Conservation (phyloP, 2,797 vertebrate genomes). For the Coranthus polyacanthus region DNA sequence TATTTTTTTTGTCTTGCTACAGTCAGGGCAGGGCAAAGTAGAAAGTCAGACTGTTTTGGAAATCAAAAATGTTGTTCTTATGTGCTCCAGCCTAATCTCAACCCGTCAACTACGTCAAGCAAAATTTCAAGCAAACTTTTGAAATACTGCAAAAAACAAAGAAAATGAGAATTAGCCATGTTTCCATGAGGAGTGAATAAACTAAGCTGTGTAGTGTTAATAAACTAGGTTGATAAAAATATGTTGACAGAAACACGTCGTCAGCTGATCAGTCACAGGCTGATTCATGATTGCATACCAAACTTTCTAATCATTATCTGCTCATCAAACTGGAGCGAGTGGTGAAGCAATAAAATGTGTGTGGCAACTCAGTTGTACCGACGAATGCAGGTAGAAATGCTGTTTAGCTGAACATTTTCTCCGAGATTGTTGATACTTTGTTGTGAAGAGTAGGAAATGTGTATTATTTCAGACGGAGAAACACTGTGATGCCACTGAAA, state of each 20-base stretch:
- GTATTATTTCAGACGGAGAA: conserved; percentile 21
- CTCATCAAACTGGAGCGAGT: conserved; percentile 53
- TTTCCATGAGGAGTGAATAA: not conserved
- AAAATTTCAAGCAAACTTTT: too few relatives aligned
- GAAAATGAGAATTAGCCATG: too few relatives aligned
- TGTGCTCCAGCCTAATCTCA: conserved; percentile 4
- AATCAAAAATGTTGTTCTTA: conserved; percentile 56
- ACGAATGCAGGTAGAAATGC: conserved; percentile 14
- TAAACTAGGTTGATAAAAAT: too few relatives aligned
- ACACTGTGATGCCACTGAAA: conserved; percentile 2
- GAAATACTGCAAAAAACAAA: too few relatives aligned
- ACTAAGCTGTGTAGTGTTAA: not conserved
- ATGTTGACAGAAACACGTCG: not conserved
- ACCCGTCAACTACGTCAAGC: too few relatives aligned
- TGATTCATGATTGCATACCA: not conserved
- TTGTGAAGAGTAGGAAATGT: conserved; percentile 36
- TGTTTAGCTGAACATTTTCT: conserved; percentile 25
- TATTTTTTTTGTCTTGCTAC: conserved; percentile 53
- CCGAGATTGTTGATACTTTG: too few relatives aligned
- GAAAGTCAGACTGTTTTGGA: conserved; percentile 41
- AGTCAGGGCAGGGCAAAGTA: conserved; percentile 23
- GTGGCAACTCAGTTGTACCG: conserved; percentile 55
- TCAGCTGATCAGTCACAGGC: conserved; percentile 62
- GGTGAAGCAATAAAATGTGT: conserved; percentile 43
- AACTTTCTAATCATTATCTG: conserved; percentile 63